Base-by-base conservation (phyloP, 2,888 invertebrate species). In the Epirrhoe alternata region DNA sequence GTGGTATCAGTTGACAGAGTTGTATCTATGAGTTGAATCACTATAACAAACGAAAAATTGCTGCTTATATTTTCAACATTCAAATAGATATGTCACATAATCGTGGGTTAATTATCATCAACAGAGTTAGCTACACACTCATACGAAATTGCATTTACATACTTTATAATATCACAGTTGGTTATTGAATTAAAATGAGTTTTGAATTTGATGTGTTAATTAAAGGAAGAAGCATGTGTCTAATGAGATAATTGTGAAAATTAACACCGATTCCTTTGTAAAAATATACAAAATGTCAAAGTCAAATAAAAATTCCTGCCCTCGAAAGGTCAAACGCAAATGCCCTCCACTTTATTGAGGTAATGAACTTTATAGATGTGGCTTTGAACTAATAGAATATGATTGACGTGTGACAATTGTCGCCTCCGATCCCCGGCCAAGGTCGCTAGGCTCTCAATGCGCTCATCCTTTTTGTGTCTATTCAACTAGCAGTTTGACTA, bases 291-390 rank as follows among this genome's bases (percentile, higher is more conserved):
- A 42, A 42, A 24, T 10, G 12, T 12, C 3, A 42, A 12, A 30
- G 30, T 16, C 45, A 47, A 16, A 17, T 7, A 16, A 16, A 6
- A 59, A 52, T 72, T 69, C 47, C 54, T 74, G 61, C 77, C 54
- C 45, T 52, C 54, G 75, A 61, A 64, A 64, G 61, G 75, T 74
- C 77, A 72, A 75, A 80, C 79, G 77, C 79, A 83, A 84, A 86
- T 84, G 76, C 77, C 78, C 81, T 74, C 71, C 79, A 81, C 66
- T 62, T 83, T 78, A 86, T 86, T 85, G 83, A 86, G 83, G 79
- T 88, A 87, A 86, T 87, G 86, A 89, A 89, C 87, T 88, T 86
- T 88, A 89, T 88, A 84, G 86, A 89, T 86, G 85, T 89, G 90
- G 84, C 90, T 90, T 90, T 91, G 90, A 89, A 88, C 88, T 84